Percentiles rank a stretch among this genome's conserved stretches.
These are phyloP conservation scores for Elgaria multicarinata DNA, from an alignment of 2,113 vertebrate species.

Conservation along the genomic window DNA sequence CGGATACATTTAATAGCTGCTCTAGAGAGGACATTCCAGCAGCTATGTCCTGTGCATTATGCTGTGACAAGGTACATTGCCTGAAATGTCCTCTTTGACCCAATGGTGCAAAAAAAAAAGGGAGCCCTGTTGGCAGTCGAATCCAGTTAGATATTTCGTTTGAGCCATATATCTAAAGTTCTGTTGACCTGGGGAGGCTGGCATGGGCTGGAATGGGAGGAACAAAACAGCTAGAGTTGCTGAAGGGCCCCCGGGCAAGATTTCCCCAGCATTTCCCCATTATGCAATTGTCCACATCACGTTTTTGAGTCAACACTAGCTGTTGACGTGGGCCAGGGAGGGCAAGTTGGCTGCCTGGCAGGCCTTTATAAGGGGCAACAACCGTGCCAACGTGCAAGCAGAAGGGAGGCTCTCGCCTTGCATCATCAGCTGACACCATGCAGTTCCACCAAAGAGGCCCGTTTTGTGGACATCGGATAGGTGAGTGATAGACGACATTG, in stretches of 20 bases:
- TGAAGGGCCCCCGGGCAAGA: neutral
- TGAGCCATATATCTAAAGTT: neutral
- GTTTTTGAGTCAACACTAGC: neutral
- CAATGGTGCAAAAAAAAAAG: neutral
- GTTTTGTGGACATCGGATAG: neutral
- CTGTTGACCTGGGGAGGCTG: neutral
- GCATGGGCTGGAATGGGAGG: accelerated
- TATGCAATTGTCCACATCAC: neutral
- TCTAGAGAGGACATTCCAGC: neutral
- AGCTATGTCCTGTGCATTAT: too few species aligned
- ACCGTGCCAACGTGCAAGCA: too few species aligned
- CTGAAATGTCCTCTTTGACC: neutral
- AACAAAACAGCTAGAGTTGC: too few species aligned
- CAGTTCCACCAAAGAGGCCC: neutral
- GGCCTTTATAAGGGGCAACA: neutral
- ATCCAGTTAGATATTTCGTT: neutral
- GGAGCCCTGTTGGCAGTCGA: neutral
- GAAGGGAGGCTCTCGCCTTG: accelerated
- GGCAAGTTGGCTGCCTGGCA: neutral
- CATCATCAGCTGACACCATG: constrained; percentile 6
- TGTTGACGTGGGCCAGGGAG: neutral
- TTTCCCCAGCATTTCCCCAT: constrained; percentile 3
- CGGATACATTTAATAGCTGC: neutral
- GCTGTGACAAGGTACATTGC: neutral
- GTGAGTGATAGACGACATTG: neutral